These are phyloP conservation scores for Pyrrhosoma nymphula DNA, from an alignment of 2,888 invertebrate genomes.

Conservation along the genomic window DNA sequence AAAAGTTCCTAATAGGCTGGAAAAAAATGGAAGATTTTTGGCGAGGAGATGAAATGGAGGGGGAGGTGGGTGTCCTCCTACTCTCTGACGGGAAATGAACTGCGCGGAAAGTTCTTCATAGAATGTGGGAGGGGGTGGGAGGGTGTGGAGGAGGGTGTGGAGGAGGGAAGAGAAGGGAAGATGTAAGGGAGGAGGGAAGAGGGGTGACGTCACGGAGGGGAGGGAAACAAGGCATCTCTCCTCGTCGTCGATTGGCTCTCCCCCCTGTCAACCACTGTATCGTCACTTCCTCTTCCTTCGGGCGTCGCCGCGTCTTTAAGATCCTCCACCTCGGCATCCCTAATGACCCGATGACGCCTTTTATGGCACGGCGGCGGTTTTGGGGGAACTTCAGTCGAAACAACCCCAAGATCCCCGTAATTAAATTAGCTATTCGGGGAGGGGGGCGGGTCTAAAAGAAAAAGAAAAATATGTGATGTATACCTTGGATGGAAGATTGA, in stretches of 20 bases:
- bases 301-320: too few species aligned
- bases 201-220: neutral
- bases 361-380: neutral
- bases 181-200: neutral
- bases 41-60: neutral
- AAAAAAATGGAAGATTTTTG: slow-evolving; percentile 10
- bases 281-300: too few species aligned
- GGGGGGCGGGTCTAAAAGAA: neutral
- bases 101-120: neutral
- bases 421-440: neutral
- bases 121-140: neutral
- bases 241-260: neutral
- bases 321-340: neutral
- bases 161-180: neutral
- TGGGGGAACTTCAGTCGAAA: neutral
- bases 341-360: neutral
- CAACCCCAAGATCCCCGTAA: neutral
- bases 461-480: neutral
- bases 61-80: too few species aligned
- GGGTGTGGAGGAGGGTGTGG: neutral
- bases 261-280: too few species aligned
- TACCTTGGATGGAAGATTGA: neutral
- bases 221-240: neutral
- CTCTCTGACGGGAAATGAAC: neutral
- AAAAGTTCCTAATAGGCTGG: slow-evolving; percentile 18